Evolutionary conservation across 2,113 vertebrate genomes (phyloP), one percentile per base, ranked within the genome.

Genomic region (Chaetodon trifascialis): DNA sequence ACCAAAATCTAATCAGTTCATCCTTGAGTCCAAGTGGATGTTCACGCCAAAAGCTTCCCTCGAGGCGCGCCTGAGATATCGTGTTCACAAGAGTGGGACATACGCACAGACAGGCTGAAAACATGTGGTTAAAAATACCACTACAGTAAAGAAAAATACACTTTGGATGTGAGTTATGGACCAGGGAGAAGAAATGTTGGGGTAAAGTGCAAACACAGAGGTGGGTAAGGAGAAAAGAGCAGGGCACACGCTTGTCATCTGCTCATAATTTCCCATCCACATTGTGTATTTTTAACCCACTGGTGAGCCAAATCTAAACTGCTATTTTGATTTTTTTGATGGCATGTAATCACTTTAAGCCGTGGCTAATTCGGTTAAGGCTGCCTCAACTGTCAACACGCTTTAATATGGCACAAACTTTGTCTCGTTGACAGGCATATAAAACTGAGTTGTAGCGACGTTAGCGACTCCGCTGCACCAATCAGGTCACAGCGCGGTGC

Each of bases 261-360:
- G 56, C 69, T 85, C 60, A 81, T 78, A 46, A 79, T 69, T 84
- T 76, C 79, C 51, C 2, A 62, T 78, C 23, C 66, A 69, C 14
- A 7, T 11, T 16, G 23, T 67, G 23, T 82, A 80, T 69, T 89
- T 84, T 86, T 44, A 85, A 79, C 86, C 14, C 17, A 4, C 30
- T 34, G 36, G 12, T 36, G 63, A 79, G 59, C 49, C 75, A 72
- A 87, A 78, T 76, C 71, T 44, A 52, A 78, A 71, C 36, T 79
- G 46, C 51, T 59, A 60, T 62, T 86, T 76, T 30, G 76, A 59
- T 58, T 75, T 86, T 47, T 85, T 34, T 73, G 30, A 56, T 70
- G 47, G 42, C 51, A 54, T 56, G 54, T 83, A 70, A 79, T 85
- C 73, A 82, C 11, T 55, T 64, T 46, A 63, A 46, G 16, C 25